Conservation (phyloP, 2,888 invertebrate species). For the Troglohyphantes excavatus region DNA sequence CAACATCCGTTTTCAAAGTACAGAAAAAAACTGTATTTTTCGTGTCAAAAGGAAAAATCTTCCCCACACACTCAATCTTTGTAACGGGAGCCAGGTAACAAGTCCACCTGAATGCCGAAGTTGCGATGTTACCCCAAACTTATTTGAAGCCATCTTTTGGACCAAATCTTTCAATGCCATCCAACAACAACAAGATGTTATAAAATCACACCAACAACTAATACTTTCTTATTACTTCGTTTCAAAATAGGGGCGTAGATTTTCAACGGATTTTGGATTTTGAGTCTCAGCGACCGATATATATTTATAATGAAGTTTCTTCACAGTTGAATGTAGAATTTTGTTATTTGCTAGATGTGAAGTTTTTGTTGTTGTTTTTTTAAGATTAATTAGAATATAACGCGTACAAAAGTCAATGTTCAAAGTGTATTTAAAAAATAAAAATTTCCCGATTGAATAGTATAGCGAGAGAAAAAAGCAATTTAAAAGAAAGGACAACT, state of each 20-base stretch:
- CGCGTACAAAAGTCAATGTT: too few relatives aligned
- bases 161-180: background rate
- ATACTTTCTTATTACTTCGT: background rate
- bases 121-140: background rate
- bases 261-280: too few relatives aligned
- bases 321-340: too few relatives aligned
- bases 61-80: constrained; percentile 13
- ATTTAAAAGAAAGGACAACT: too few relatives aligned
- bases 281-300: too few relatives aligned
- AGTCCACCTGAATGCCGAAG: constrained; percentile 5
- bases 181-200: background rate
- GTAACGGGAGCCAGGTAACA: constrained; percentile 25
- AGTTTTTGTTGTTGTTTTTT: too few relatives aligned
- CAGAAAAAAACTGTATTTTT: constrained; percentile 48
- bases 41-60: constrained; percentile 24
- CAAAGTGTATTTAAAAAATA: too few relatives aligned
- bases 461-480: too few relatives aligned
- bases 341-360: too few relatives aligned
- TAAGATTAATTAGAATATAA: too few relatives aligned
- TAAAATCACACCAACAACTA: background rate
- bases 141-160: constrained; percentile 9
- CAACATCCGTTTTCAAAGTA: constrained; percentile 45
- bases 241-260: background rate
- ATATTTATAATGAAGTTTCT: too few relatives aligned
- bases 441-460: too few relatives aligned